Base-by-base conservation (phyloP, 2,113 vertebrate genomes). In the Suncus etruscus region DNA sequence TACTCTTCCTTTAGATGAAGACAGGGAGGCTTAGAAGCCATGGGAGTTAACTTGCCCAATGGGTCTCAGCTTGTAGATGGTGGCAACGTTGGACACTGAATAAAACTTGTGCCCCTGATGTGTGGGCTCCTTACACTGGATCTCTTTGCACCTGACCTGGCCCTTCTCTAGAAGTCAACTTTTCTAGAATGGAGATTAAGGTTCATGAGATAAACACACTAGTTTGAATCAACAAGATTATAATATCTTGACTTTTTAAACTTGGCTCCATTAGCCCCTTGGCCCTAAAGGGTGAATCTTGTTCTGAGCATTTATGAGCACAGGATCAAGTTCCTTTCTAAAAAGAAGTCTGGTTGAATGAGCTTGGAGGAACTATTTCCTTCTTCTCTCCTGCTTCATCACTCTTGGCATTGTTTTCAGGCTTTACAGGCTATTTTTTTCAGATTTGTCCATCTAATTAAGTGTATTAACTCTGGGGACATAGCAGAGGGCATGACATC, bases 361-460 rank as follows among this genome's bases (percentile, higher is more conserved):
- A 29, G 11, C 22, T 45, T 0, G 79, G 51, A 18, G 8, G 6
- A 39, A 27, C 6, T 25, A 2, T 22, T 69, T 32, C 11, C 32
- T 22, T 0, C 8, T 5, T 3, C 27, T 3, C 10, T 24, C 32
- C 6, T 8, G 2, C n/a, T 47, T 6, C 0, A 0, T 27, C 32
- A 1, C 65, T 61, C 20, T 12, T 1, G 9, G 24, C 8, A 39
- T 27, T 1, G 9, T 25, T 11, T 0, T 20, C 2, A 1, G 1
- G 6, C 45, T 11, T 11, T 15, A 0, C 2, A 4, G 58, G 12
- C 48, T 29, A 6, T 6, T 3, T 66, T 8, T 5, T 31, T 11
- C 24, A 1, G 14, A 32, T 20, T 8, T 8, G 4, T 31, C 20
- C 14, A 9, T n/a, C 16, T 18, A 6, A 50, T 0, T 48, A 54